Percentiles rank a stretch among this genome's conserved stretches.
These are phyloP conservation scores for Synanceia verrucosa DNA, from an alignment of 2,797 vertebrate species.

Conservation along the genomic window DNA sequence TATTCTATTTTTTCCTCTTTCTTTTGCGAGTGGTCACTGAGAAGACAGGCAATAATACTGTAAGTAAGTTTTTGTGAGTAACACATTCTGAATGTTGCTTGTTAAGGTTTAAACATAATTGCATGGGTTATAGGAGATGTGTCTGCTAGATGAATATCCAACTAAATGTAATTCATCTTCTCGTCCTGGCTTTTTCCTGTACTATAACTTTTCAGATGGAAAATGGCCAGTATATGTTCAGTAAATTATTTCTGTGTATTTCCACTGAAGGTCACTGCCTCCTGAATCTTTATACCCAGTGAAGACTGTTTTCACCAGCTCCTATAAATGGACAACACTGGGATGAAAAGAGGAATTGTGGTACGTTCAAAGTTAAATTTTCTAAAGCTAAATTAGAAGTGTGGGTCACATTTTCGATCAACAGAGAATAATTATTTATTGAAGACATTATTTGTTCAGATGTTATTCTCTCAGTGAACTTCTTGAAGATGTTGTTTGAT, in stretches of 20 bases:
- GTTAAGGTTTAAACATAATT: background rate
- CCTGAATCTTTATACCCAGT: background rate
- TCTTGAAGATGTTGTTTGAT: background rate
- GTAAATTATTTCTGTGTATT: background rate
- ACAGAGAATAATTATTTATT: background rate
- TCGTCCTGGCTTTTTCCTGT: background rate
- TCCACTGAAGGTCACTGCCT: background rate
- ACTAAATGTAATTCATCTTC: background rate
- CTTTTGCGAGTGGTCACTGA: background rate
- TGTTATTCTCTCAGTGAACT: background rate
- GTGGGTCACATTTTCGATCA: background rate
- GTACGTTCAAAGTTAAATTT: conserved; percentile 46
- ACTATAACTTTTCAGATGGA: background rate
- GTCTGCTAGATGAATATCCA: background rate
- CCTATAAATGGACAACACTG: conserved; percentile 42
- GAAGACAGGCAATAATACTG: conserved; percentile 22
- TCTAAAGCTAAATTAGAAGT: background rate
- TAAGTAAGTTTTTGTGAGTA: conserved; percentile 27
- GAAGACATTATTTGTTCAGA: background rate
- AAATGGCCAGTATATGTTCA: background rate
- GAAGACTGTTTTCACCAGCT: background rate
- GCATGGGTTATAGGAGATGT: background rate
- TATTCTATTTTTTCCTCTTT: background rate
- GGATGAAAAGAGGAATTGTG: conserved; percentile 74
- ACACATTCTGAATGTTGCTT: background rate